Evolutionary conservation across 1,140 invertebrate genomes (phyloP).

Genomic region (Hormaphis cornu): DNA sequence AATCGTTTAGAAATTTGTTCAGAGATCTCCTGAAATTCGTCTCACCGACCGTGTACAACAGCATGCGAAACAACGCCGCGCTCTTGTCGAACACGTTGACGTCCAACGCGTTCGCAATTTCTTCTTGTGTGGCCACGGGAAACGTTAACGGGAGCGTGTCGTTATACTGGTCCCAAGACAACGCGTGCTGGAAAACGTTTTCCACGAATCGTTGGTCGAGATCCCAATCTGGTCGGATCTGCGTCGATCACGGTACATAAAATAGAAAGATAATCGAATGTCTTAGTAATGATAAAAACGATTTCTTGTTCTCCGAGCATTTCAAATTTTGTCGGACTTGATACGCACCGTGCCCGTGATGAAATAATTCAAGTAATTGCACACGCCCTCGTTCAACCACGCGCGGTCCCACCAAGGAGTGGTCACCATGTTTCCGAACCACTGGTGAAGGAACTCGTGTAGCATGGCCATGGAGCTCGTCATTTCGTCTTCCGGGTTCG

Average conservation of each 20-base stretch:
- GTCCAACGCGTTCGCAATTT: slow-evolving; percentile 90
- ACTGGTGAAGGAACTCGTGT: slow-evolving; percentile 52
- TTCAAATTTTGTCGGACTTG: too few relatives aligned
- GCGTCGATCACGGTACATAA: neutral
- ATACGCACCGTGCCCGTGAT: slow-evolving; percentile 30
- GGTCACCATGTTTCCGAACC: slow-evolving; percentile 62
- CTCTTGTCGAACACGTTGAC: slow-evolving; percentile 85
- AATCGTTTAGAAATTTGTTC: neutral
- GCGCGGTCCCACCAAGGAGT: slow-evolving; percentile 47
- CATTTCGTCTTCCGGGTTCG: slow-evolving; percentile 45
- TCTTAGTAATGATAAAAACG: too few relatives aligned
- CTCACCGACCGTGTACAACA: slow-evolving; percentile 56
- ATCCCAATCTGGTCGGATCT: slow-evolving; percentile 41
- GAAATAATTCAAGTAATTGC: slow-evolving; percentile 39
- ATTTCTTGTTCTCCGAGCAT: neutral
- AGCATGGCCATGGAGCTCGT: slow-evolving; percentile 44
- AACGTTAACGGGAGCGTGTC: slow-evolving; percentile 78
- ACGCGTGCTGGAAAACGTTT: slow-evolving; percentile 44
- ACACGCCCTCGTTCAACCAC: slow-evolving; percentile 43
- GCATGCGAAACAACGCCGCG: slow-evolving; percentile 63
- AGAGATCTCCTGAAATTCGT: slow-evolving; percentile 49
- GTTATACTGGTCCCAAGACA: slow-evolving; percentile 43
- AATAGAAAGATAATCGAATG: too few relatives aligned
- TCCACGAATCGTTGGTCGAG: slow-evolving; percentile 43
- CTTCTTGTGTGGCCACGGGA: slow-evolving; percentile 73